Base-by-base conservation (phyloP, 1,140 invertebrate genomes). In the Helicorthomorpha holstii region DNA sequence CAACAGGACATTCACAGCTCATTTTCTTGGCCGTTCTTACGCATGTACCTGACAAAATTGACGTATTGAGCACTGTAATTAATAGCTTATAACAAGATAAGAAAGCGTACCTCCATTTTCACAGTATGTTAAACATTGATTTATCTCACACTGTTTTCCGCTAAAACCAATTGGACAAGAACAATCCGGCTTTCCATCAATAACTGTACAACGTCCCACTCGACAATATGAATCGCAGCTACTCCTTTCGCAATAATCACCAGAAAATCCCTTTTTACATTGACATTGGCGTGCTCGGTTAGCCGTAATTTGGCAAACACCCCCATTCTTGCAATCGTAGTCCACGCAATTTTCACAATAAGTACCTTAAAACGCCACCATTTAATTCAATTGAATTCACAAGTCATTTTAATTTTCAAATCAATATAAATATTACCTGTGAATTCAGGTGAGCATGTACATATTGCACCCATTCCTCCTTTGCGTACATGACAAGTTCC, bases 401-500 rank as follows among this genome's bases (percentile, higher is more conserved):
- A n/a, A n/a, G n/a, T n/a, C n/a, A n/a, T n/a, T n/a, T n/a, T n/a
- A n/a, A n/a, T n/a, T n/a, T n/a, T n/a, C n/a, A n/a, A n/a, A 27
- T 49, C 52, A 57, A 61, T 49, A 59, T 59, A 64, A 23, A 34
- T 46, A 26, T 56, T 55, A 61, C 73, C 73, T 54, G 63, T 66
- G 58, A 71, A 74, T 12, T 62, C 63, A 43, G 56, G 42, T 3
- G 57, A 57, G 60, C 74, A 76, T 22, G 59, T 62, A 57, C 75
- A 77, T 45, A 64, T 61, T 22, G 59, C 45, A 49, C 56, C 54
- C 50, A 52, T 56, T 53, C 55, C 51, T 29, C 52, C 50, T 38
- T 54, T 56, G 27, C 58, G 52, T 12, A 49, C 24, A 51, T 63
- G 58, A 63, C 79, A 81, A 3, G 63, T 73, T 2, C 77, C 78